Percentiles rank a stretch among this genome's conserved stretches.
These are phyloP conservation scores for Rhinella marina DNA, from an alignment of 2,797 vertebrate species.

Conservation along the genomic window DNA sequence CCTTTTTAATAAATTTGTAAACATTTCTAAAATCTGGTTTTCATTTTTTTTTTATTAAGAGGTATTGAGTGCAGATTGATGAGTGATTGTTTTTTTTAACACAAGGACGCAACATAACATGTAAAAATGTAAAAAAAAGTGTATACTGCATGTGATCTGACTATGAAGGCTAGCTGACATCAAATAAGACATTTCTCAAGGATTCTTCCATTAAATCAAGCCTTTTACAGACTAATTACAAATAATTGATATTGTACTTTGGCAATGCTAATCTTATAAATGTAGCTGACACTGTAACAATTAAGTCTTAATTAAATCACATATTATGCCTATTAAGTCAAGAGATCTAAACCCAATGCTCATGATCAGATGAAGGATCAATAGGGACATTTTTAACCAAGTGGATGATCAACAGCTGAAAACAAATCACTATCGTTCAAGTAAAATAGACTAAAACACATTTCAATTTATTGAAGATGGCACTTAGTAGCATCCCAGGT, in stretches of 20 bases:
- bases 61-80: no score
- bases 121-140: no score
- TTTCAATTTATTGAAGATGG: background rate
- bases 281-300: slow-evolving; percentile 11
- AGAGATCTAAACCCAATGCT: background rate
- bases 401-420: slow-evolving; percentile 11
- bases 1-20: no score
- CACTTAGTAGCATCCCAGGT: background rate
- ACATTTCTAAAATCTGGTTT: no score
- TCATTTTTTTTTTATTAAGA: no score
- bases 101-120: no score
- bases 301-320: slow-evolving; percentile 34
- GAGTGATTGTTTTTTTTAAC: no score
- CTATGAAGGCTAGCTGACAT: background rate
- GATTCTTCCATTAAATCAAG: background rate
- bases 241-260: slow-evolving; percentile 23
- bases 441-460: background rate
- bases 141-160: no score
- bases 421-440: background rate
- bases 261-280: slow-evolving; percentile 1
- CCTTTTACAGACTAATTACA: slow-evolving; percentile 11
- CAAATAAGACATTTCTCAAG: background rate
- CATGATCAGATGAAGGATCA: slow-evolving; percentile 7
- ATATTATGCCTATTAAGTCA: background rate
- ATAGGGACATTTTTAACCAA: slow-evolving; percentile 14